These are phyloP conservation scores for Urosaurus nigricauda DNA, from an alignment of 2,797 vertebrate genomes.

Conservation along the genomic window DNA sequence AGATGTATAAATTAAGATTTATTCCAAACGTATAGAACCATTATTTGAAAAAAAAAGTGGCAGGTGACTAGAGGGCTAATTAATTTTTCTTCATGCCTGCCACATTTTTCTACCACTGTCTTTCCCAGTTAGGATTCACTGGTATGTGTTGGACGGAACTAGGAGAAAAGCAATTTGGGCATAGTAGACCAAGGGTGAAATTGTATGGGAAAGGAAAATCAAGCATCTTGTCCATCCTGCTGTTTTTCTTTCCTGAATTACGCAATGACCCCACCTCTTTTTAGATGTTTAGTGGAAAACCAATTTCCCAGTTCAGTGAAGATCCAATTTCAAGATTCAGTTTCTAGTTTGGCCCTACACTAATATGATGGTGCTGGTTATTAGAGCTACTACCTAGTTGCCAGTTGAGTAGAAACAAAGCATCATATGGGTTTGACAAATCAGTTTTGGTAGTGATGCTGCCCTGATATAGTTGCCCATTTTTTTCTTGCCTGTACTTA, in stretches of 20 bases:
- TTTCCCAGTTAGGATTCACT: background rate
- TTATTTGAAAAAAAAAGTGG: background rate
- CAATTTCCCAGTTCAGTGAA: background rate
- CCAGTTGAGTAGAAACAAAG: conserved; percentile 6
- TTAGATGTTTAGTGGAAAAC: background rate
- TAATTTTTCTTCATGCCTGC: background rate
- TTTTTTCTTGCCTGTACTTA: background rate
- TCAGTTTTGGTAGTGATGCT: background rate
- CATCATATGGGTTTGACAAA: background rate
- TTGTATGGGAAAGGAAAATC: background rate
- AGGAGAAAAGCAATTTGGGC: background rate
- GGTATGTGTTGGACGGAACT: background rate
- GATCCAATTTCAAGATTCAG: background rate
- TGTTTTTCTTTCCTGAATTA: background rate
- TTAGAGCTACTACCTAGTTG: background rate
- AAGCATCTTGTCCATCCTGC: background rate
- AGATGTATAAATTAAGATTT: background rate
- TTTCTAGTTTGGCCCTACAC: background rate
- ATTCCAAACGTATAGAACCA: background rate
- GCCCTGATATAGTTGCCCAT: background rate
- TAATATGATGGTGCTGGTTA: background rate
- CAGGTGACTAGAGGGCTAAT: background rate
- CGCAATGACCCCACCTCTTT: background rate
- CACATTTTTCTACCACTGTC: background rate
- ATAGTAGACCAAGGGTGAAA: background rate